Evolutionary conservation across 2,888 invertebrate genomes (phyloP).

Genomic region (Cheilosia scutellata): DNA sequence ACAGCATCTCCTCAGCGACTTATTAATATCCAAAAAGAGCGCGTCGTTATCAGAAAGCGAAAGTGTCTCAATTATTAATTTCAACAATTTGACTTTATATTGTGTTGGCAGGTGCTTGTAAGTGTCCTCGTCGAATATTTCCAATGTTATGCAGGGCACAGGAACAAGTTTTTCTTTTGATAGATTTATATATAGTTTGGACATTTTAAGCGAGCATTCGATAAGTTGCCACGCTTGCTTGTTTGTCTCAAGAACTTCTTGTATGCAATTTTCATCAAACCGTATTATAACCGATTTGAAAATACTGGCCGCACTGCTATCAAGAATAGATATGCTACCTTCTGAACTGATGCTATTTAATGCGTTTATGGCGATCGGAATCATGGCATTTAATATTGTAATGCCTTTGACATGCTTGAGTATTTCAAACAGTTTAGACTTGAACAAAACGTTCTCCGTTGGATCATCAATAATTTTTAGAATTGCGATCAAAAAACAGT

Average conservation of each 20-base stretch:
- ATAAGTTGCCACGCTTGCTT: slow-evolving; percentile 86
- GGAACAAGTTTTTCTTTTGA: slow-evolving; percentile 79
- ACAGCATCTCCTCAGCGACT: slow-evolving; percentile 88
- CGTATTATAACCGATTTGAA: slow-evolving; percentile 86
- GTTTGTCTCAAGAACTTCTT: slow-evolving; percentile 82
- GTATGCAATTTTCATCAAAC: slow-evolving; percentile 85
- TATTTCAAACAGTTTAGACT: slow-evolving; percentile 77
- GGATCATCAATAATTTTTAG: slow-evolving; percentile 77
- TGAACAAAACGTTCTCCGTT: slow-evolving; percentile 27
- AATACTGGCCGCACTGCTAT: slow-evolving; percentile 85
- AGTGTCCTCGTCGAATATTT: slow-evolving; percentile 78
- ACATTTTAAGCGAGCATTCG: slow-evolving; percentile 85
- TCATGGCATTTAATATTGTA: slow-evolving; percentile 76
- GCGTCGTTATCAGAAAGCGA: slow-evolving; percentile 86
- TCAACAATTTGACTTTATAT: slow-evolving; percentile 84
- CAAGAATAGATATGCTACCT: slow-evolving; percentile 79
- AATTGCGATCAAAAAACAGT: slow-evolving; percentile 79
- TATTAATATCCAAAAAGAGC: slow-evolving; percentile 87
- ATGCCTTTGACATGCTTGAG: slow-evolving; percentile 80
- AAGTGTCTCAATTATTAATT: slow-evolving; percentile 86
- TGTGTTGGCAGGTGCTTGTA: slow-evolving; percentile 85
- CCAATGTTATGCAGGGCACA: slow-evolving; percentile 80
- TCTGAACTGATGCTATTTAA: slow-evolving; percentile 69
- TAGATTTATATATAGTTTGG: slow-evolving; percentile 81
- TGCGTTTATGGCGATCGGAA: slow-evolving; percentile 78